Evolutionary conservation across 1,140 invertebrate species (phyloP).

Genomic region (Papilio polyxenes): DNA sequence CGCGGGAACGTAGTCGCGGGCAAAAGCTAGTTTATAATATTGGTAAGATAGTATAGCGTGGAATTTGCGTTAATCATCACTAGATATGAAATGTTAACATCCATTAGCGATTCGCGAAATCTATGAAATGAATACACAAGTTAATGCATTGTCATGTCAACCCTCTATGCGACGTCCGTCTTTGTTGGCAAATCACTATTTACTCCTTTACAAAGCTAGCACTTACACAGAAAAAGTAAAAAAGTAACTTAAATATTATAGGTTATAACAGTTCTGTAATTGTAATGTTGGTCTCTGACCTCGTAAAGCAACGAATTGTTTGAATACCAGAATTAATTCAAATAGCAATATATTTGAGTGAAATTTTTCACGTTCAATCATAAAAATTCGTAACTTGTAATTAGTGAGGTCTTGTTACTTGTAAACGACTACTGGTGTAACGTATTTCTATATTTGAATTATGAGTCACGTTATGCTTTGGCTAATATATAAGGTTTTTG

Average conservation of each 20-base stretch:
- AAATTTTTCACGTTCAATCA: neutral
- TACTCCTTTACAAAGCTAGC: neutral
- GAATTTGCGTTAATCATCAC: neutral
- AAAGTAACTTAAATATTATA: no score
- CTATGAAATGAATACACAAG: neutral
- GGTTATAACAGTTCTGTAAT: no score
- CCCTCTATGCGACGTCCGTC: neutral
- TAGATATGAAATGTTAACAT: neutral
- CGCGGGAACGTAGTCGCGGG: no score
- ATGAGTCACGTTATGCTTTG: conserved; percentile 8
- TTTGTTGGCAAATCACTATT: neutral
- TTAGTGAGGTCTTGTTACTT: conserved; percentile 4
- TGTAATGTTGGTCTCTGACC: neutral
- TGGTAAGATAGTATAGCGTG: neutral
- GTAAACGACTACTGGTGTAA: neutral
- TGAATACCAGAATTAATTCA: neutral
- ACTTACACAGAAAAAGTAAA: no score
- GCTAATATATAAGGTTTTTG: neutral
- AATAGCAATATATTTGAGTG: neutral
- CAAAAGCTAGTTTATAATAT: no score
- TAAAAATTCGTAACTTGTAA: neutral
- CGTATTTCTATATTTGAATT: neutral
- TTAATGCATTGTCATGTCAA: neutral
- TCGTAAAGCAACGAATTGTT: neutral
- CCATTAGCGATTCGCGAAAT: neutral